These are phyloP conservation scores for Drosophila ercepeae DNA, from an alignment of 1,140 invertebrate genomes.

Conservation along the genomic window DNA sequence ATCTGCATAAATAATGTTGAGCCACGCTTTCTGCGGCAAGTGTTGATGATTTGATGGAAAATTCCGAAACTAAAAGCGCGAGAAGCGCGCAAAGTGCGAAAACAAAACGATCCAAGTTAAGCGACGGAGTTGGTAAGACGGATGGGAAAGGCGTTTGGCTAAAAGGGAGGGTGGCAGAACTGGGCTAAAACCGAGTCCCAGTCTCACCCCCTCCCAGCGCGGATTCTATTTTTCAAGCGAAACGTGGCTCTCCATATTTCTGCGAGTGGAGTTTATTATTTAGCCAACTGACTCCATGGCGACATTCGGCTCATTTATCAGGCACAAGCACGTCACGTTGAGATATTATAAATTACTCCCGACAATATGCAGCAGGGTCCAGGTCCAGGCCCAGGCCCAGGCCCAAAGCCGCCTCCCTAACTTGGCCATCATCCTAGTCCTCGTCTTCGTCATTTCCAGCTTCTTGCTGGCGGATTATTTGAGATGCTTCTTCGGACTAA, in stretches of 20 bases:
- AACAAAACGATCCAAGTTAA: constrained; percentile 44
- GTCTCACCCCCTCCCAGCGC: constrained; percentile 10
- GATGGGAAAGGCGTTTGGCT: neutral
- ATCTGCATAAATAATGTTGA: constrained; percentile 79
- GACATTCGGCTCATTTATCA: constrained; percentile 50
- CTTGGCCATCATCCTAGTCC: constrained; percentile 5
- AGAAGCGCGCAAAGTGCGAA: constrained; percentile 57
- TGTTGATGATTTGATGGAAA: constrained; percentile 77
- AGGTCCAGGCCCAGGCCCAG: no score
- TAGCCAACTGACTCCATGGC: constrained; percentile 50
- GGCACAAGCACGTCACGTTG: constrained; percentile 45
- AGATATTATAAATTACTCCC: constrained; percentile 45
- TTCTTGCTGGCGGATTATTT: no score
- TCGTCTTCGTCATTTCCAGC: neutral
- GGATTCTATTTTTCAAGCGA: constrained; percentile 26
- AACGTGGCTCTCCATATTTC: constrained; percentile 34
- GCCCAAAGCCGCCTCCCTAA: constrained; percentile 1
- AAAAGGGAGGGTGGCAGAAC: neutral
- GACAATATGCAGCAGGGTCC: constrained; percentile 44
- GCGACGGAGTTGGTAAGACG: constrained; percentile 24
- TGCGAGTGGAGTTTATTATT: constrained; percentile 40
- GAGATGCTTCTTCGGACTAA: no score
- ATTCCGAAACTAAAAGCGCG: constrained; percentile 67
- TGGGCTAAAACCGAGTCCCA: neutral
- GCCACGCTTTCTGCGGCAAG: constrained; percentile 55